Base-by-base conservation (phyloP, 2,797 vertebrate species). In the Cyprinodon diabolis region DNA sequence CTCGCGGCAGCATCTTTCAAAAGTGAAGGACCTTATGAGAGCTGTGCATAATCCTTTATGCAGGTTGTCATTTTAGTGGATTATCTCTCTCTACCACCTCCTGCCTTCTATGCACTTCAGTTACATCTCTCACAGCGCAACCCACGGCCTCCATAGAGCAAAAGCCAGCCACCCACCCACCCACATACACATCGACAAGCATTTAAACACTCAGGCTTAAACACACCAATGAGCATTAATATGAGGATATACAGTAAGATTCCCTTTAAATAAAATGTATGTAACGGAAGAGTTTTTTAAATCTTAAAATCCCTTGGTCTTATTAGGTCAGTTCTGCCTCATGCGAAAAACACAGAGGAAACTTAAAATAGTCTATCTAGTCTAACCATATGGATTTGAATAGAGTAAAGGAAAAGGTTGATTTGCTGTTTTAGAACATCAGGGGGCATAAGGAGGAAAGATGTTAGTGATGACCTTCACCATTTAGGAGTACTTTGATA, bases 31-130 rank as follows among this genome's bases (percentile, higher is more conserved):
- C 87, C 91, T 91, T 88, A 71, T 86, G 90, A 94, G 91, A 89
- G 83, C 90, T 85, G 83, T 84, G 90, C 90, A 91, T 93, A 87
- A 92, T 93, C 93, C 92, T 91, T 89, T 92, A 90, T 91, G 86
- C 91, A 80, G 89, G 86, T 90, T 91, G 89, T 93, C 90, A 92
- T 92, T 92, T 93, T 88, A 81, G 82, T 88, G 89, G 90, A 93
- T 93, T 91, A 93, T 83, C 83, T 81, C 73, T 81, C 72, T 79
- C 63, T 82, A 47, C 77, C 77, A 78, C 86, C 85, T 80, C 81
- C 84, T 84, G 85, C 86, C 69, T 91, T 82, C 84, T 87, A 85
- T 89, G 84, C 89, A 92, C 89, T 91, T 89, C 77, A 91, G 86
- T 80, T 76, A 82, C 86, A 83, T 91, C 86, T 87, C 84, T 79